Percentiles rank a stretch among this genome's conserved stretches.
Evolutionary conservation across 2,797 vertebrate species (phyloP).

Genomic region (Hypotaenidia philippensis): DNA sequence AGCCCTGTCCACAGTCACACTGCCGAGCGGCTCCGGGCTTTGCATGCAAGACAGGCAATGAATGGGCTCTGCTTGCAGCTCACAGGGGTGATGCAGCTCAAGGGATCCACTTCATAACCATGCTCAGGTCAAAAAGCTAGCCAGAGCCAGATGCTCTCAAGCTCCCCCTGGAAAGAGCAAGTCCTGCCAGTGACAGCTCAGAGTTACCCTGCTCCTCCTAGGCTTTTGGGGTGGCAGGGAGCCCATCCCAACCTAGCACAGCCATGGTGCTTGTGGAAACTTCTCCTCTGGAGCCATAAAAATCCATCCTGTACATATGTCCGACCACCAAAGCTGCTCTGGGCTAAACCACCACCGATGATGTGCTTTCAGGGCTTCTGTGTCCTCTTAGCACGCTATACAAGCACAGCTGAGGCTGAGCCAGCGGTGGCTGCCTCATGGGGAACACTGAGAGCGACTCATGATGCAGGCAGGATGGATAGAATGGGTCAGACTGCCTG

Average conservation of each 20-base stretch:
- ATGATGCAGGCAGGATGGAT: neutral
- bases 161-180: neutral
- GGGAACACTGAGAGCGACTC: neutral
- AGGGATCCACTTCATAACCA: neutral
- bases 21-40: neutral
- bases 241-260: accelerated
- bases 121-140: neutral
- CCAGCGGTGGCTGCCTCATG: neutral
- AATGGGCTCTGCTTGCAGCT: neutral
- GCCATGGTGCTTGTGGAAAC: accelerated
- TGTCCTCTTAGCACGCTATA: neutral
- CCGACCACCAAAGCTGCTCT: neutral
- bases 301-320: neutral
- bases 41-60: neutral
- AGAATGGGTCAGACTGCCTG: neutral
- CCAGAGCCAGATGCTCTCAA: neutral
- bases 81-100: neutral
- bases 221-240: neutral
- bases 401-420: neutral
- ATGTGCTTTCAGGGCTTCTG: neutral
- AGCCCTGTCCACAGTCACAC: neutral
- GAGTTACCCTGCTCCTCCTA: accelerated
- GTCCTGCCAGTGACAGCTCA: neutral
- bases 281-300: neutral
- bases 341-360: neutral